These are phyloP conservation scores for Subacronicta megacephala DNA, from an alignment of 2,888 invertebrate species.

Conservation along the genomic window DNA sequence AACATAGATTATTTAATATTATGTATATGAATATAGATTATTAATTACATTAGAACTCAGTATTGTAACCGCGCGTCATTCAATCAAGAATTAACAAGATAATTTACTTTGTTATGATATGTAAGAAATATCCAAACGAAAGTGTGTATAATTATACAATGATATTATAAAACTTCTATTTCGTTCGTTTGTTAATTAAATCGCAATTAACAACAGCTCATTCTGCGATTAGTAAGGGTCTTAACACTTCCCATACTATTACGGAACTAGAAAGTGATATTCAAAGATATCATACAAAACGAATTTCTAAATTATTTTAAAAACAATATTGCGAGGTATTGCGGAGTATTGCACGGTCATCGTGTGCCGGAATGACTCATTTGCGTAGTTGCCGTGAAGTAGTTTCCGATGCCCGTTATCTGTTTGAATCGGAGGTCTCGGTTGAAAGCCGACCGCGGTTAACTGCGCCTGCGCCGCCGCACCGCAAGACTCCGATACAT, in stretches of 20 bases:
- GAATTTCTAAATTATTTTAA: constrained; percentile 10
- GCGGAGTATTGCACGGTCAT: not conserved
- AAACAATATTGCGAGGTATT: constrained; percentile 17
- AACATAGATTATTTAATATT: too few species aligned
- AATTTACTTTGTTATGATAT: too few species aligned
- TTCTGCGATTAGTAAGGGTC: constrained; percentile 14
- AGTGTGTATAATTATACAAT: constrained; percentile 20
- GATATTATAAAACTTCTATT: not conserved
- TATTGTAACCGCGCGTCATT: too few species aligned
- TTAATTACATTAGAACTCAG: too few species aligned
- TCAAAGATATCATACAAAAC: constrained; percentile 13
- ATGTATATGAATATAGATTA: too few species aligned
- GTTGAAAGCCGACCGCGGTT: constrained; percentile 34
- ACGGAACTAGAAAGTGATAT: constrained; percentile 22
- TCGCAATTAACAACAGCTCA: constrained; percentile 12
- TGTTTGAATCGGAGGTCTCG: constrained; percentile 22
- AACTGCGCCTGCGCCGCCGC: too few species aligned
- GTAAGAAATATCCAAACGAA: not conserved
- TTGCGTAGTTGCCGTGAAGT: constrained; percentile 22
- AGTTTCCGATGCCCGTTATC: constrained; percentile 39
- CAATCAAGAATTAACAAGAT: too few species aligned
- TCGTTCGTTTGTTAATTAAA: too few species aligned
- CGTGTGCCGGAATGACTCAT: constrained; percentile 18
- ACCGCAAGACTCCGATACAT: not conserved
- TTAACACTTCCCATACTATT: constrained; percentile 16